Conservation (phyloP, 1,140 invertebrate species). For the Drosophila nikananu region DNA sequence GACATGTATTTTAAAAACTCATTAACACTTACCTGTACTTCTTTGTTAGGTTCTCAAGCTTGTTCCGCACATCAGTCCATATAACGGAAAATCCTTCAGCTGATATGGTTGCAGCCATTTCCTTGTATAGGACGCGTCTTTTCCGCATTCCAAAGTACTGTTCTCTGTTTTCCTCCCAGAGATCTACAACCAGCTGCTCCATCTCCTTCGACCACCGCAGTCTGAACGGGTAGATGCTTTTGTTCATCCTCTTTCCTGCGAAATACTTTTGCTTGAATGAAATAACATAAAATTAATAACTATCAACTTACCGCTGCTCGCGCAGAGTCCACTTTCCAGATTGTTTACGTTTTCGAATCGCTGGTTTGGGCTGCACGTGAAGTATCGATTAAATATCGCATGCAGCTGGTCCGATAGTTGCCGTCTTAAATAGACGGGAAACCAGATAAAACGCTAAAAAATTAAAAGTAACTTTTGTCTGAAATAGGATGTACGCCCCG, state of each 20-base stretch:
- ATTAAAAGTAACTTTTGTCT: too few relatives aligned
- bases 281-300: too few relatives aligned
- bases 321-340: neutral
- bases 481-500: too few relatives aligned
- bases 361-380: neutral
- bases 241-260: neutral
- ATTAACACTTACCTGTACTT: neutral
- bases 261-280: neutral
- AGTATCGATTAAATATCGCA: neutral
- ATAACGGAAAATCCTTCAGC: neutral
- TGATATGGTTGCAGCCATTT: neutral
- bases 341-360: conserved; percentile 17
- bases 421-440: neutral
- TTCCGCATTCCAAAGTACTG: conserved; percentile 1
- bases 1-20: too few relatives aligned
- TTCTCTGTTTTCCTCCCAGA: conserved; percentile 2
- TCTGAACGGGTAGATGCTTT: neutral
- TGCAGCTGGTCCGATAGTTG: neutral
- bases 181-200: conserved; percentile 4
- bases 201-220: neutral
- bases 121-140: neutral
- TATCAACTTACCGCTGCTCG: neutral
- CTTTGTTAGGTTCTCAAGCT: conserved; percentile 1
- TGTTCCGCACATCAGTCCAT: conserved; percentile 8
- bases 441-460: neutral